Evolutionary conservation across 2,888 invertebrate species (phyloP), one percentile per base, ranked within the genome.

Genomic region (Stramonita haemastoma): DNA sequence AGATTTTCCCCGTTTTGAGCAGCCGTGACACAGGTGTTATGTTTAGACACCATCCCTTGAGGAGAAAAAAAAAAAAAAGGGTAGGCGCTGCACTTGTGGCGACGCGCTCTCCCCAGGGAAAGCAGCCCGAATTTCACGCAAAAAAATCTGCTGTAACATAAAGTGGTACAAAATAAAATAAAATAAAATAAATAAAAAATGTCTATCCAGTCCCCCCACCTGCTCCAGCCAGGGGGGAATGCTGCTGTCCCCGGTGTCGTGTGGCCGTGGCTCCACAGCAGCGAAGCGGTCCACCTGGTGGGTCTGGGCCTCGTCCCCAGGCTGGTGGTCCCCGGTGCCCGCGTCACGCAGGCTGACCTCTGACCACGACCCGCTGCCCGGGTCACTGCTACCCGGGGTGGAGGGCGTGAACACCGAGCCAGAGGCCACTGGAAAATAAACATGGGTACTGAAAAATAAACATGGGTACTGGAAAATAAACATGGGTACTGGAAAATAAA

Each of bases 141-240:
- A n/a, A n/a, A n/a, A n/a, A 15, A 15, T 60, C 19, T 60, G 13
- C 11, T 15, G 60, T 19, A 15, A 26, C 26, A 6, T 26, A 73
- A 15, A 22, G 6, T 6, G 13, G 73, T 26, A 73, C 26, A 73
- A 26, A 13, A 22, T 26, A 15, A 73, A 6, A 26, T 34, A 19
- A 26, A 87, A 22, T 34, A 17, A 32, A 5, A 88, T 22, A 57
- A 13, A 60, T 86, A 56, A 0, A 19, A 22, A 34, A 91, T 46
- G 46, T 8, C 46, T 46, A 5, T 8, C 46, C 46, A 5, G 46
- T 2, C 46, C 46, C 46, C 92, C 86, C 90, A 93, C 93, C 81
- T 91, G 92, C 83, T 92, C 91, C n/a, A 93, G 91, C 93, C 93
- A 93, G 17, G 92, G 90, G 19, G 93, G 93, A 17, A 93, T 88